Evolutionary conservation across 2,113 vertebrate genomes (phyloP).

Genomic region (Tachycineta bicolor): DNA sequence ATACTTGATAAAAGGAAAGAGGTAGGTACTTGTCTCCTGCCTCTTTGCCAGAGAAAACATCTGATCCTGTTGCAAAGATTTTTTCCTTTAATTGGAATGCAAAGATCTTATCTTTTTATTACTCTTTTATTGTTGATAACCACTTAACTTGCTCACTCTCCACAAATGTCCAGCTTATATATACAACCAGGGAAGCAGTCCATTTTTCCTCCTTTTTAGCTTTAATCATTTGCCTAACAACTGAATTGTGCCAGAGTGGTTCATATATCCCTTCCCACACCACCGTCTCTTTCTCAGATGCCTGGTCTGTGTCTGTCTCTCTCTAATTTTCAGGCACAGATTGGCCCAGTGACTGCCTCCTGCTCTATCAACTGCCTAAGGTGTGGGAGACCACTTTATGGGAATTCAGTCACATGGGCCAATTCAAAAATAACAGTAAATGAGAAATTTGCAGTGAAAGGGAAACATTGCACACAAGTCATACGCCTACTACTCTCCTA

Average conservation of each 20-base stretch:
- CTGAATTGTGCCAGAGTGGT: conserved; percentile 23
- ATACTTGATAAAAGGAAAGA: conserved; percentile 28
- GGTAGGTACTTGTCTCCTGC: conserved; percentile 38
- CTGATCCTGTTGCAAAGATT: conserved; percentile 51
- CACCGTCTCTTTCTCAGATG: neutral
- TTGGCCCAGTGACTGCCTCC: neutral
- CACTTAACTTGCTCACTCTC: conserved; percentile 20
- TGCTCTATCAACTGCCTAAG: conserved; percentile 35
- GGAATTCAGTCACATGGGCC: conserved; percentile 29
- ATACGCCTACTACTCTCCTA: conserved; percentile 39
- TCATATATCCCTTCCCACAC: neutral
- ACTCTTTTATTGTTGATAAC: conserved; percentile 53
- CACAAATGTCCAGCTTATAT: conserved; percentile 26
- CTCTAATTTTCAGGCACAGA: conserved; percentile 22
- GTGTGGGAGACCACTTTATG: conserved; percentile 43
- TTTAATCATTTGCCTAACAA: conserved; percentile 62
- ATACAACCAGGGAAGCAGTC: neutral
- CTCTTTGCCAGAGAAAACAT: conserved; percentile 52
- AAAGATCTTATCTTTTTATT: conserved; percentile 72
- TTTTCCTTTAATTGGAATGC: conserved; percentile 68
- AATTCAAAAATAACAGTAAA: conserved; percentile 56
- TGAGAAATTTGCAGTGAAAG: conserved; percentile 53
- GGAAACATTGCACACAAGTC: conserved; percentile 40
- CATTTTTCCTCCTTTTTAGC: conserved; percentile 34
- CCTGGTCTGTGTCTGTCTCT: conserved; percentile 8